Conservation (phyloP, 2,113 vertebrate genomes). For the Dolichotis patagonum region DNA sequence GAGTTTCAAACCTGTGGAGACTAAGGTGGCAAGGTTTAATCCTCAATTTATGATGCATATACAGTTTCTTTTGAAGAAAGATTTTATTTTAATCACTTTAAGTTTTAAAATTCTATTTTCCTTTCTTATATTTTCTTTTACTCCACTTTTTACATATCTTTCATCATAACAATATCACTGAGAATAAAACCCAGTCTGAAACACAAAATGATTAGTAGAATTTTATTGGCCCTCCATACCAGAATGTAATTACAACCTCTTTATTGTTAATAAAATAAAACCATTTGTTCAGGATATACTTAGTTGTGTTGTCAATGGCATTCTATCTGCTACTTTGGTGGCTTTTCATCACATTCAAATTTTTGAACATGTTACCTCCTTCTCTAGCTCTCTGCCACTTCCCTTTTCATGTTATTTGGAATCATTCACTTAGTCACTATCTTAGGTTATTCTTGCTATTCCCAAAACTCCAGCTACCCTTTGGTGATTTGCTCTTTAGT, state of each 20-base stretch:
- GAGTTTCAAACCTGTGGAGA: not conserved
- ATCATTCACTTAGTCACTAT: not conserved
- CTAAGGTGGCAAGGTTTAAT: not conserved
- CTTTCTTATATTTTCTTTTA: not conserved
- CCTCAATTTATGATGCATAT: not conserved
- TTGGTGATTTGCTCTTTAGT: not conserved
- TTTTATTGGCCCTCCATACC: not conserved
- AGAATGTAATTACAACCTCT: not conserved
- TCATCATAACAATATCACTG: not conserved
- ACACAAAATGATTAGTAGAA: not conserved
- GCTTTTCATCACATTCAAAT: not conserved
- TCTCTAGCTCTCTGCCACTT: not conserved
- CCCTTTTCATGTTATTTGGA: not conserved
- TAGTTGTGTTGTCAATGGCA: not conserved
- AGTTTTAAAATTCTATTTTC: not conserved
- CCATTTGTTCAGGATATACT: not conserved
- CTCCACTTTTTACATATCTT: not conserved
- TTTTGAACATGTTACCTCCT: not conserved
- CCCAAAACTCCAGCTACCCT: not conserved
- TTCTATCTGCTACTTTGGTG: not conserved
- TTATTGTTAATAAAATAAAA: conserved; percentile 22
- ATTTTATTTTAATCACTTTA: conserved; percentile 4
- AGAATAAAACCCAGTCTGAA: not conserved
- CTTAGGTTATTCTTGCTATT: not conserved
- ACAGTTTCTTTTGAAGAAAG: not conserved